Base-by-base conservation (phyloP, 1,140 invertebrate genomes). In the Drosophila mojavensis region DNA sequence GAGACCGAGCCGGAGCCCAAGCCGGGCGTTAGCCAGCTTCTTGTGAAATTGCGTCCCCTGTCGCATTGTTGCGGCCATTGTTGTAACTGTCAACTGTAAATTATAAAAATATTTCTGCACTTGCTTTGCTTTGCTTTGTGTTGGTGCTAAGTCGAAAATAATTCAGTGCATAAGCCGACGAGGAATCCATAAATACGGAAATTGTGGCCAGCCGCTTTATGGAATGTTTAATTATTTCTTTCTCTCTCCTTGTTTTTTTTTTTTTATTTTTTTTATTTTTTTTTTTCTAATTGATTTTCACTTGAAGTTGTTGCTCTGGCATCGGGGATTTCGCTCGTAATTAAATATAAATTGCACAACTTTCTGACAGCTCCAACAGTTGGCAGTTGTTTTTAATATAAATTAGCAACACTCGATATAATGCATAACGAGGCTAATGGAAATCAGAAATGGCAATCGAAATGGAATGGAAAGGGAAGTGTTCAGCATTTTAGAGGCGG, bases 281-380 rank as follows among this genome's bases (percentile, higher is more conserved):
- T 5, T 5, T 33, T 7, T 86, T 82, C 78, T 81, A 90, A 89
- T 89, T 83, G 80, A 84, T 86, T 86, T 88, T 77, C 50, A 76
- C 78, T 81, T 73, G 20, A n/a, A 47, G 5, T 17, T 11, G n/a
- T 3, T 5, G 1, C 17, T 17, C 17, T 17, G 43, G 43, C n/a
- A n/a, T 17, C 43, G 43, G 65, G 26, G 2, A 3, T 11, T 59
- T 24, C 5, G 39, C 75, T 58, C 71, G 75, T 84, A 89, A 89
- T 89, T 89, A 78, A 78, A 89, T 89, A 89, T 78, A 89, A 89
- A 89, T 89, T 81, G 84, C 75, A 47, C 78, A 89, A 89, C 70
- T 89, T 39, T 89, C 71, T 89, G 84, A 89, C 84, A 89, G 84
- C 67, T 60, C 20, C 13, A 77, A 66, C 75, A 75, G 43, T 68